phyloP scores from a whole-genome alignment of 2,888 invertebrate species.

The Chloroclystis v-ata region DNA sequence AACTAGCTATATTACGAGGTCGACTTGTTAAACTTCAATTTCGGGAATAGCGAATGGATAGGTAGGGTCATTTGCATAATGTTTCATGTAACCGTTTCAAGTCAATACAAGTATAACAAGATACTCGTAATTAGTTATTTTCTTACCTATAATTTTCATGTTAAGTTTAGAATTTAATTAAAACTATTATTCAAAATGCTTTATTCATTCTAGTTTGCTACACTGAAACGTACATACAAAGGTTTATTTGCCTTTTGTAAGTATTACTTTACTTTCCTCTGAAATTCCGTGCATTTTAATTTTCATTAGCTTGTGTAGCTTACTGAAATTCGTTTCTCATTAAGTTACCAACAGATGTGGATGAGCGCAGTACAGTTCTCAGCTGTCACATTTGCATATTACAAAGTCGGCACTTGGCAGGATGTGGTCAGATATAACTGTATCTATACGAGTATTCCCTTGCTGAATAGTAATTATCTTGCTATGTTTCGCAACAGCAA shows the following conservation, averaged over 20 bases:
- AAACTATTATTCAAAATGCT: too few relatives aligned
- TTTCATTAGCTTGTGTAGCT: conserved; percentile 2
- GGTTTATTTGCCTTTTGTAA: too few relatives aligned
- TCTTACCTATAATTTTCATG: too few relatives aligned
- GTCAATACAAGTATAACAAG: too few relatives aligned
- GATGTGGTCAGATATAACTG: conserved; percentile 19
- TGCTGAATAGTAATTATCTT: conserved; percentile 36
- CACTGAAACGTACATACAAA: too few relatives aligned
- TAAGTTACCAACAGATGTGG: conserved; percentile 11
- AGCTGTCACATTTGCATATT: conserved; percentile 22
- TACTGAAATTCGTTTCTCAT: conserved; percentile 6
- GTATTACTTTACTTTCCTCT: neutral
- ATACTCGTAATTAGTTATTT: too few relatives aligned
- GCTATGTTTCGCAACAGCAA: too few relatives aligned
- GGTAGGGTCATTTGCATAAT: too few relatives aligned
- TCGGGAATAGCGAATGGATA: too few relatives aligned
- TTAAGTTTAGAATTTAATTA: too few relatives aligned
- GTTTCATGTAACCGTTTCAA: too few relatives aligned
- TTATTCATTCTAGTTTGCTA: too few relatives aligned
- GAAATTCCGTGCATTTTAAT: neutral
- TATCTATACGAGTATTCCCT: conserved; percentile 23
- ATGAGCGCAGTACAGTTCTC: conserved; percentile 2
- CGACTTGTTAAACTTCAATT: neutral
- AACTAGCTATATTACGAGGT: conserved; percentile 16
- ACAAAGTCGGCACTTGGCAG: conserved; percentile 21